phyloP scores from a whole-genome alignment of 2,797 vertebrate genomes.

The Kryptolebias ocellatus region DNA sequence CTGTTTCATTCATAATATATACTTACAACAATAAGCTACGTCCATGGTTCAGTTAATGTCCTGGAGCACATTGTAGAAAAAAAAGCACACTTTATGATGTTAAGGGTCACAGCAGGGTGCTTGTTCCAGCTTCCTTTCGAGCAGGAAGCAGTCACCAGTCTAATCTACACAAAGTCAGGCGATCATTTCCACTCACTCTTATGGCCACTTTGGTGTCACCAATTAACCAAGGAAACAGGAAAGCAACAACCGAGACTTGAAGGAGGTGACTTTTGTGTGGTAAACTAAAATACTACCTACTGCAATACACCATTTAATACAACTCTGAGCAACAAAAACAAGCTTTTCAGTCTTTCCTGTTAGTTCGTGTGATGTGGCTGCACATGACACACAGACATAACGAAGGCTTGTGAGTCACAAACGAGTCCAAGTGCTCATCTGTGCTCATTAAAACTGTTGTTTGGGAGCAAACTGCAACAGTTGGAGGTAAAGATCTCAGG shows the following conservation, averaged over 20 bases:
- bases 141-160: neutral
- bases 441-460: slow-evolving; percentile 4
- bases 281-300: neutral
- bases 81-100: no score
- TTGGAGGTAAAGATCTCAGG: neutral
- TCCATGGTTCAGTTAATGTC: neutral
- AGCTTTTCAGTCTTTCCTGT: neutral
- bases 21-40: neutral
- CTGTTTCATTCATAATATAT: neutral
- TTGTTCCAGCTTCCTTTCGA: neutral
- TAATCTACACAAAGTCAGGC: neutral
- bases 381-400: neutral
- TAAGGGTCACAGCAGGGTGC: neutral
- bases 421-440: neutral
- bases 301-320: neutral
- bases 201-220: no score
- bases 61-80: neutral
- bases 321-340: neutral
- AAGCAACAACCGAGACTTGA: neutral
- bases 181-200: neutral
- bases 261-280: neutral
- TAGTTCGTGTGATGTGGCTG: neutral
- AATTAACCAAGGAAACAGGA: neutral
- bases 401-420: neutral
- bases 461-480: neutral